Evolutionary conservation across 1,140 invertebrate species (phyloP).

Genomic region (Fopius arisanus): DNA sequence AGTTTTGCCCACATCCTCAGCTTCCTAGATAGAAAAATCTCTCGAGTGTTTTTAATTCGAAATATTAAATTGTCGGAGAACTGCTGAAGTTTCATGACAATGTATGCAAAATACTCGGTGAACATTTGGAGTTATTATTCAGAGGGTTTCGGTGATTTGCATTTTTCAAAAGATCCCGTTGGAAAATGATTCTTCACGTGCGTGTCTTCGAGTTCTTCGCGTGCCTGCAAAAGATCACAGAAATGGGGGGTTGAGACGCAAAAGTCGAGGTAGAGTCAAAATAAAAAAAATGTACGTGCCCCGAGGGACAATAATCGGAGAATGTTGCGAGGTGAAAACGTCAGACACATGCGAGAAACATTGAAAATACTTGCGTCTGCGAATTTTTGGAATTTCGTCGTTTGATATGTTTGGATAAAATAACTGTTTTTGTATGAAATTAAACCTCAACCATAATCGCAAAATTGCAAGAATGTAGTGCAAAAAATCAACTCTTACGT

Average conservation of each 20-base stretch:
- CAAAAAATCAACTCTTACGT: too few species aligned
- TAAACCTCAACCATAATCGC: too few species aligned
- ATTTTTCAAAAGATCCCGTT: neutral
- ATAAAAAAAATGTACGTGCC: neutral
- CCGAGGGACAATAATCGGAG: neutral
- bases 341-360: neutral
- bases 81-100: neutral
- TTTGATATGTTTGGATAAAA: neutral
- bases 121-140: neutral
- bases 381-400: neutral
- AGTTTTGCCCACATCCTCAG: neutral
- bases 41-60: neutral
- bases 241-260: neutral
- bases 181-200: neutral
- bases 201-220: neutral
- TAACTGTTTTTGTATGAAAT: too few species aligned
- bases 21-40: neutral
- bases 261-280: neutral
- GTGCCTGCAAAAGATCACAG: neutral
- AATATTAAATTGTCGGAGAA: neutral
- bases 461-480: too few species aligned
- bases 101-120: neutral
- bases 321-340: neutral
- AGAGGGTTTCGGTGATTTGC: neutral
- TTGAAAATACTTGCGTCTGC: neutral